phyloP scores from a whole-genome alignment of 1,140 invertebrate species.

The Episyrphus balteatus region DNA sequence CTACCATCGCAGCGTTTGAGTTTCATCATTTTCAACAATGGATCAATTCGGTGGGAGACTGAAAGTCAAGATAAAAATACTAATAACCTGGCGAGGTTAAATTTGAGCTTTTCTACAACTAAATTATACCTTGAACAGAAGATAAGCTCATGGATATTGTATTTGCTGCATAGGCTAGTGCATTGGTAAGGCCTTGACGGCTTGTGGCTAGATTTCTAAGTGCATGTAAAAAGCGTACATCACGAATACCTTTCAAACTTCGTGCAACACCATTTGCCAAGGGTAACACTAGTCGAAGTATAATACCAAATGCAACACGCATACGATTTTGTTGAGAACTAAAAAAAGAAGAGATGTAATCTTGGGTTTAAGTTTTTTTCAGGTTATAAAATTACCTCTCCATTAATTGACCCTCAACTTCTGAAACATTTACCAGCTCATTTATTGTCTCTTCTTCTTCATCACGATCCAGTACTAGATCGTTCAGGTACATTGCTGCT shows the following conservation, averaged over 20 bases:
- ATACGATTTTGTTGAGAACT: constrained; percentile 24
- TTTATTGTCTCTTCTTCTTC: constrained; percentile 28
- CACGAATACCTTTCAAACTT: constrained; percentile 28
- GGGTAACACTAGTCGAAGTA: constrained; percentile 27
- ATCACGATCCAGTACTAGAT: constrained; percentile 26
- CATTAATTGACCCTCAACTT: constrained; percentile 13
- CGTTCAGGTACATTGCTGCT: constrained; percentile 1
- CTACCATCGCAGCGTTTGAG: constrained; percentile 25
- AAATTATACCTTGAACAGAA: constrained; percentile 36
- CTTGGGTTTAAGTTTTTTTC: background rate
- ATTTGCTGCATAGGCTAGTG: constrained; percentile 40
- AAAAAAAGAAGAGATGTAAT: too few relatives aligned
- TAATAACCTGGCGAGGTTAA: background rate
- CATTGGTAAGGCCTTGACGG: constrained; percentile 35
- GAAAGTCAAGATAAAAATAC: constrained; percentile 3
- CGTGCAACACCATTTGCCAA: constrained; percentile 28
- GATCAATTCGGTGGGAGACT: constrained; percentile 34
- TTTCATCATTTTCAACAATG: constrained; percentile 30
- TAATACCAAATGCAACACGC: constrained; percentile 29
- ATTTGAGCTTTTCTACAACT: background rate
- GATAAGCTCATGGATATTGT: constrained; percentile 39
- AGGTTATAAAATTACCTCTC: constrained; percentile 15
- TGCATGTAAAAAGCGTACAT: constrained; percentile 22
- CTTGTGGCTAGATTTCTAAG: constrained; percentile 27
- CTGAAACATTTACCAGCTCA: constrained; percentile 19